Conservation (phyloP, 2,797 vertebrate species). For the Acrossocheilus fasciatus region DNA sequence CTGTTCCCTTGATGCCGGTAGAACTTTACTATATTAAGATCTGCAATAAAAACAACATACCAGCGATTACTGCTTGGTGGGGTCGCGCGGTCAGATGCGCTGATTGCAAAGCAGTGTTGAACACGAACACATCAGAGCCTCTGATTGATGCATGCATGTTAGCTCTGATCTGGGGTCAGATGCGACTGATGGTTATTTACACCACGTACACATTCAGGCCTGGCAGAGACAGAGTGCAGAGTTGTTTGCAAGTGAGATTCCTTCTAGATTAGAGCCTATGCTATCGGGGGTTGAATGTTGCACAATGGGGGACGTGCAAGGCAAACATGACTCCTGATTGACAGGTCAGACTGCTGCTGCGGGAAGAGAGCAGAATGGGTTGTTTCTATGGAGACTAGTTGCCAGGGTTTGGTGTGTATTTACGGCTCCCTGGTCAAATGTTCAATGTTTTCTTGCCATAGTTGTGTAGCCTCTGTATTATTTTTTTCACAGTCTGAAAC, state of each 20-base stretch:
- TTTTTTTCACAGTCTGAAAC: neutral
- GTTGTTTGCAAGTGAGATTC: conserved; percentile 34
- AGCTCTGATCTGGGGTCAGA: conserved; percentile 46
- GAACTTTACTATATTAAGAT: conserved; percentile 55
- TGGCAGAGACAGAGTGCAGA: conserved; percentile 7
- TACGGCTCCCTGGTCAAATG: neutral
- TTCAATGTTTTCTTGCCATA: neutral
- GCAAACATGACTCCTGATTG: conserved; percentile 34
- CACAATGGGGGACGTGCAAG: conserved; percentile 13
- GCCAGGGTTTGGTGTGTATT: conserved; percentile 35
- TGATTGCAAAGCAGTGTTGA: conserved; percentile 2
- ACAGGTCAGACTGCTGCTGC: conserved; percentile 33
- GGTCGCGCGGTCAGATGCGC: neutral
- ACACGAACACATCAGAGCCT: neutral
- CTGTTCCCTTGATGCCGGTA: conserved; percentile 34
- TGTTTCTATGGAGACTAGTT: conserved; percentile 39
- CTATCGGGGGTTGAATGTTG: conserved; percentile 13
- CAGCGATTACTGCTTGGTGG: conserved; percentile 21
- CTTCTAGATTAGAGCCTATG: conserved; percentile 18
- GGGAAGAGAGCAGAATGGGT: neutral
- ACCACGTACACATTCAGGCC: conserved; percentile 13
- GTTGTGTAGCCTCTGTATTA: neutral
- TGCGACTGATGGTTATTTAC: conserved; percentile 15
- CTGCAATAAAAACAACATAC: conserved; percentile 49
- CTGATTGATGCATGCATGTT: conserved; percentile 4